Evolutionary conservation across 2,888 invertebrate genomes (phyloP).

Genomic region (Troides helena): DNA sequence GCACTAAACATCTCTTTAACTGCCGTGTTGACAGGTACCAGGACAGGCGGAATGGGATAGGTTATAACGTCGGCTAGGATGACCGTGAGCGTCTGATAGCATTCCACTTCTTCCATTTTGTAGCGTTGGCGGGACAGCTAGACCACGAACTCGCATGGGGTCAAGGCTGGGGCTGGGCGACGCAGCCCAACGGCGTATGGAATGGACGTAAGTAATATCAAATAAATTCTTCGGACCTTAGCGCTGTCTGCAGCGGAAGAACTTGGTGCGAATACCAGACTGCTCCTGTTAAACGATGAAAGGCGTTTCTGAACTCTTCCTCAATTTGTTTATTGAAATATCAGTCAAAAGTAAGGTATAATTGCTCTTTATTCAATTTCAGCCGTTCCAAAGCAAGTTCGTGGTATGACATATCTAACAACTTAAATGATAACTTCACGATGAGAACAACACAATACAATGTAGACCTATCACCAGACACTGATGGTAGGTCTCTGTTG

Average conservation of each 20-base stretch:
- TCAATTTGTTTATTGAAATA: too few relatives aligned
- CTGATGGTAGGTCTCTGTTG: too few relatives aligned
- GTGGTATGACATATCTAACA: too few relatives aligned
- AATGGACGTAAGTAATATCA: constrained; percentile 77
- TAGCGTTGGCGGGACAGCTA: constrained; percentile 71
- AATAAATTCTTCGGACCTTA: constrained; percentile 4
- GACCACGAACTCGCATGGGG: constrained; percentile 84
- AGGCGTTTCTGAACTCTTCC: too few relatives aligned
- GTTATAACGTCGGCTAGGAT: constrained; percentile 14
- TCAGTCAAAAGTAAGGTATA: too few relatives aligned
- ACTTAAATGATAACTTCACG: too few relatives aligned
- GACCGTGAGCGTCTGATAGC: constrained; percentile 28
- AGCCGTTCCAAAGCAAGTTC: too few relatives aligned
- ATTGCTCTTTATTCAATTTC: too few relatives aligned
- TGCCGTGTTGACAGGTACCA: constrained; percentile 10
- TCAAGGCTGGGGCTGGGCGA: constrained; percentile 88
- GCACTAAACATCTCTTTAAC: constrained; percentile 10
- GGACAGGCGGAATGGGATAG: constrained; percentile 11
- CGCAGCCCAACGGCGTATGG: constrained; percentile 83
- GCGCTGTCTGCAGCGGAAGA: constrained; percentile 3
- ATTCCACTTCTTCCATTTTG: constrained; percentile 28
- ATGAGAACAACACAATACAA: too few relatives aligned
- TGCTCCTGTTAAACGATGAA: too few relatives aligned
- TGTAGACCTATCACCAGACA: too few relatives aligned
- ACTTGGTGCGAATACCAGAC: background rate